Percentiles rank a stretch among this genome's conserved stretches.
phyloP scores from a whole-genome alignment of 2,888 invertebrate genomes.

The Tetanocera ferruginea region DNA sequence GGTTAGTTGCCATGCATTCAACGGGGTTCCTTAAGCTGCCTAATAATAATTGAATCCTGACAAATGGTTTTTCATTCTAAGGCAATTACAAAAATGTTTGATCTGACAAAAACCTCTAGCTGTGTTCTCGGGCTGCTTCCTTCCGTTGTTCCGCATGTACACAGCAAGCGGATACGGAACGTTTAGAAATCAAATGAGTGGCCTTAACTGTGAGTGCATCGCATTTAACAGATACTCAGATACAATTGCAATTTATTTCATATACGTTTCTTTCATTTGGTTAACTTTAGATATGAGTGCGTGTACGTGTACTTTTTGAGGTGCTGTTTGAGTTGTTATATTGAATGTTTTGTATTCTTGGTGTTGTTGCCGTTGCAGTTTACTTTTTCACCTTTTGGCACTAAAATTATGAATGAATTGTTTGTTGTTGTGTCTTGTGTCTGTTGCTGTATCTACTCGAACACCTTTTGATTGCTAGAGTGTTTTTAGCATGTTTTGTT shows the following conservation, averaged over 20 bases:
- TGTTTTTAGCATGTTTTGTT: background rate
- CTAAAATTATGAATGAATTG: conserved; percentile 5
- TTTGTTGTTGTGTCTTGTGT: conserved; percentile 26
- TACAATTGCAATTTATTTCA: conserved; percentile 34
- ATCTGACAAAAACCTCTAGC: background rate
- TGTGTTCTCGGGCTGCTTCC: background rate
- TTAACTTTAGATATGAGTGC: background rate
- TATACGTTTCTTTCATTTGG: background rate
- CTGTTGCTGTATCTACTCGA: conserved; percentile 24
- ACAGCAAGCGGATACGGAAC: conserved; percentile 20
- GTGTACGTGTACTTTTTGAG: background rate
- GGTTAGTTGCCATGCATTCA: background rate
- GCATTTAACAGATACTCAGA: conserved; percentile 4
- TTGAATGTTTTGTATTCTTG: background rate
- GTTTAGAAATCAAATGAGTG: background rate
- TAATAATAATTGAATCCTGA: conserved; percentile 39
- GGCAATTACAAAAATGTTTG: conserved; percentile 23
- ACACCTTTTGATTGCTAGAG: conserved; percentile 34
- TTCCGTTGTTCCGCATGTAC: background rate
- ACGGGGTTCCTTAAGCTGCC: conserved; percentile 27
- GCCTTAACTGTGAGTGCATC: background rate
- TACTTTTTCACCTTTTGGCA: conserved; percentile 4
- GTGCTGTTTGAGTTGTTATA: background rate
- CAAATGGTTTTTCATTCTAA: conserved; percentile 35
- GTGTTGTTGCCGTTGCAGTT: background rate